Percentiles rank a stretch among this genome's conserved stretches.
Conservation (phyloP, 1,140 invertebrate species). For the Cryptotermes secundus region DNA sequence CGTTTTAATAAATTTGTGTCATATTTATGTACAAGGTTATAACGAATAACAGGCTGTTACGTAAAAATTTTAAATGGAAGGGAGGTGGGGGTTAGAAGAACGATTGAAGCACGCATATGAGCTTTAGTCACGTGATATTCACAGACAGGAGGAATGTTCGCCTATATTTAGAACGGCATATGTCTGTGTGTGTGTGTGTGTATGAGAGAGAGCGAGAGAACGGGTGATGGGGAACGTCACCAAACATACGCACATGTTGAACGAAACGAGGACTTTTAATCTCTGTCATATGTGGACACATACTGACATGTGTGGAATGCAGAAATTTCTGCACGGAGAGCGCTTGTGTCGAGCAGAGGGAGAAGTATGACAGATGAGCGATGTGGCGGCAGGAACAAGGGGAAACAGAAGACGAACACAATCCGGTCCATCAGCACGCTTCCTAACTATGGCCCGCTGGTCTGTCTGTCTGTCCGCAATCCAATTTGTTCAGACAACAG, state of each 20-base stretch:
- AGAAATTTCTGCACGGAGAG: neutral
- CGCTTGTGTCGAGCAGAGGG: neutral
- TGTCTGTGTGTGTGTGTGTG: too few relatives aligned
- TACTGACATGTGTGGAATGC: conserved; percentile 17
- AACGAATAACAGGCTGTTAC: neutral
- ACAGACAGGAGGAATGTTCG: neutral
- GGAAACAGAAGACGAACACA: too few relatives aligned
- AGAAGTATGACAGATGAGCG: conserved; percentile 1
- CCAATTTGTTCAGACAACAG: conserved; percentile 16
- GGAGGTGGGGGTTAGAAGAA: neutral
- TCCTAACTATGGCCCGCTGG: neutral
- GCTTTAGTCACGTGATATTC: neutral
- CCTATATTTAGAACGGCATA: neutral
- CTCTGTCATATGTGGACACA: conserved; percentile 18
- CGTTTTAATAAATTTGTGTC: neutral
- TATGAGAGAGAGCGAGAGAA: neutral
- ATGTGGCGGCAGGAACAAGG: conserved; percentile 7
- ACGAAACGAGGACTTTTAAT: conserved; percentile 1
- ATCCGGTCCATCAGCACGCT: neutral
- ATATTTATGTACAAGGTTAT: neutral
- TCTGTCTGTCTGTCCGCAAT: conserved; percentile 5
- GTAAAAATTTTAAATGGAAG: neutral
- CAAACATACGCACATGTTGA: conserved; percentile 1
- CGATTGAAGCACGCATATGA: neutral
- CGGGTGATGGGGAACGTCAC: neutral